Evolutionary conservation across 2,113 vertebrate species (phyloP), one percentile per base, ranked within the genome.

Genomic region (Puffinus mauretanicus): DNA sequence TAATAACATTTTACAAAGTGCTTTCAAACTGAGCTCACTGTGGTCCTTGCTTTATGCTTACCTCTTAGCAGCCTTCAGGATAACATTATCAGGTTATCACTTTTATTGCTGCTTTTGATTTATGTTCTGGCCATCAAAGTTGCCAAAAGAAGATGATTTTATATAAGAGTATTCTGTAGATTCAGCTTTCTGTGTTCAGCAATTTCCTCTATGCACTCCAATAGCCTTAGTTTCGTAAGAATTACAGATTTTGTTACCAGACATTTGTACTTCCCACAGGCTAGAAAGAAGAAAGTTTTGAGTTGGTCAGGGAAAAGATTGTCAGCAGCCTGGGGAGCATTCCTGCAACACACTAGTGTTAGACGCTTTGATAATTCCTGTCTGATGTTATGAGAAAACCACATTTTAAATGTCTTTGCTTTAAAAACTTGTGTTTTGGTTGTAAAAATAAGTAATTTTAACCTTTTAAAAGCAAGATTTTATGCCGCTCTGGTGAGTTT

Each of bases 91-190:
- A 73, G 75, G 78, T 78, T 82, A 54, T 87, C 90, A 18, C 58
- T 82, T 79, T 66, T 86, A 75, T 60, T 78, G 84, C 90, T 55
- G 69, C 80, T 82, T 84, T n/a, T 77, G 71, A 79, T 90, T 96
- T 86, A 60, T 32, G 44, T 11, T 69, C 52, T 49, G 67, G 42
- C 86, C 57, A 12, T 91, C 61, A 26, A 19, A 88, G 46, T 34
- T 75, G 57, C 72, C 78, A 49, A 26, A 79, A 54, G 27, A 58
- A 44, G 42, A 40, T 49, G n/a, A 29, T 93, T 81, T 83, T 40
- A 5, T 42, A 21, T 13, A 20, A 66, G 38, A 80, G n/a, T 11
- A 2, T 58, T 82, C 49, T 52, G 34, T 75, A 36, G 32, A 3
- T 89, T 82, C 55, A 15, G 29, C 44, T 67, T 60, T 7, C 32